Percentiles rank a stretch among this genome's conserved stretches.
Evolutionary conservation across 2,113 vertebrate species (phyloP).

Genomic region (Hassar affinis): DNA sequence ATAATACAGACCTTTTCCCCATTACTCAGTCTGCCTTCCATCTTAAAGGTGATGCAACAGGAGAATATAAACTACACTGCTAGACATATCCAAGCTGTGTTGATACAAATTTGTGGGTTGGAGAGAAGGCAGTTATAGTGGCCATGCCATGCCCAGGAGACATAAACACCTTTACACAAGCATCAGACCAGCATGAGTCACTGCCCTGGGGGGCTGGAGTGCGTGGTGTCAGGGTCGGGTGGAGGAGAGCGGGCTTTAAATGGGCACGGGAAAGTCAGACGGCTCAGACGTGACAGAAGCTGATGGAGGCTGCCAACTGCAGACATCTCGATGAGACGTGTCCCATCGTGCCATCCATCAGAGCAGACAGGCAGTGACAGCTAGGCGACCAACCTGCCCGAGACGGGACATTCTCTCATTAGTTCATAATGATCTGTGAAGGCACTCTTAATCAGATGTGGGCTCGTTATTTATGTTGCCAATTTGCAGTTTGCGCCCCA

Average conservation of each 20-base stretch:
- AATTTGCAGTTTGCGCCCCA: slow-evolving; percentile 69
- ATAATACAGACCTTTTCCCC: slow-evolving; percentile 49
- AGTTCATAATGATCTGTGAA: slow-evolving; percentile 74
- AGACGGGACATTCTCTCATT: slow-evolving; percentile 66
- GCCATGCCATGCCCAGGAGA: slow-evolving; percentile 22
- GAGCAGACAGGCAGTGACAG: slow-evolving; percentile 64
- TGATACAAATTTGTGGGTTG: not conserved
- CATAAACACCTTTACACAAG: not conserved
- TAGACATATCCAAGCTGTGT: slow-evolving; percentile 9
- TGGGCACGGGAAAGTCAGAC: slow-evolving; percentile 30
- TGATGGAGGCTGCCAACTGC: slow-evolving; percentile 45
- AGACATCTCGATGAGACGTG: slow-evolving; percentile 58
- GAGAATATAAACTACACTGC: slow-evolving; percentile 37
- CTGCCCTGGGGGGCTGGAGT: slow-evolving; percentile 1
- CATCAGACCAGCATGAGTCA: slow-evolving; percentile 18
- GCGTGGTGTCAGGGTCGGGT: slow-evolving; percentile 18
- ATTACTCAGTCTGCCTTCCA: slow-evolving; percentile 49
- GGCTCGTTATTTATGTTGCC: slow-evolving; percentile 77
- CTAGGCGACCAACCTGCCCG: slow-evolving; percentile 54
- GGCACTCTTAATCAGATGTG: slow-evolving; percentile 72
- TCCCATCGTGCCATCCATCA: slow-evolving; percentile 70
- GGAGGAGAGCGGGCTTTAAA: slow-evolving; percentile 25
- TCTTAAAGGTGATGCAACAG: slow-evolving; percentile 45
- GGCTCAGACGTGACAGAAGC: slow-evolving; percentile 22
- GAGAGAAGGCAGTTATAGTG: slow-evolving; percentile 6